These are phyloP conservation scores for Girardia tigrina DNA, from an alignment of 2,888 invertebrate genomes.

Conservation along the genomic window DNA sequence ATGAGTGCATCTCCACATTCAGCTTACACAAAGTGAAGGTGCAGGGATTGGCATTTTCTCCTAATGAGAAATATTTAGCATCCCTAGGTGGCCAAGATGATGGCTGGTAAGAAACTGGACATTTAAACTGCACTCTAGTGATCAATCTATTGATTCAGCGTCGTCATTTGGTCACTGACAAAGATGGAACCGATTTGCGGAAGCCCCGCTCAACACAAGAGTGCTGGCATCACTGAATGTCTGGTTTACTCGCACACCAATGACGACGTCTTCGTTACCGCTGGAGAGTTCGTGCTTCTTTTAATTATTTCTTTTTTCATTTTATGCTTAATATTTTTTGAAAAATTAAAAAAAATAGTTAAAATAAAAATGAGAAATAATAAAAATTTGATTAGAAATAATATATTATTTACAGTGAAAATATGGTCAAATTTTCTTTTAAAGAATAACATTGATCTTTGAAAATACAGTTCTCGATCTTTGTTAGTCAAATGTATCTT, in stretches of 20 bases:
- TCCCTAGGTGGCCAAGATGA: slow-evolving; percentile 79
- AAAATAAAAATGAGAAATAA: no score
- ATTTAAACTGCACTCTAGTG: neutral
- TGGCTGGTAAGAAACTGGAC: slow-evolving; percentile 53
- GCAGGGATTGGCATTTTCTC: slow-evolving; percentile 68
- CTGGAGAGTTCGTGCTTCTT: slow-evolving; percentile 49
- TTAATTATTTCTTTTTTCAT: neutral
- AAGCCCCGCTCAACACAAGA: slow-evolving; percentile 57
- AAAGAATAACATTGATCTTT: no score
- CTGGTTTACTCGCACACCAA: slow-evolving; percentile 50
- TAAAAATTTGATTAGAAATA: no score
- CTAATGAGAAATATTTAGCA: slow-evolving; percentile 66
- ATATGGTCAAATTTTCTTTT: no score
- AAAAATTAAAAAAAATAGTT: no score
- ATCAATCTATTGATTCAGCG: slow-evolving; percentile 50
- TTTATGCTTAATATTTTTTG: no score
- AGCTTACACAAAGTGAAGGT: slow-evolving; percentile 76
- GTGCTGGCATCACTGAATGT: slow-evolving; percentile 61
- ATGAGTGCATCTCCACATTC: slow-evolving; percentile 58
- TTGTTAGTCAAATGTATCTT: no score
- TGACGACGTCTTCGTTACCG: slow-evolving; percentile 49
- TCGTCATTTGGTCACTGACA: slow-evolving; percentile 69
- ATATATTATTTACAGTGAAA: no score
- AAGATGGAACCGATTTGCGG: slow-evolving; percentile 57
- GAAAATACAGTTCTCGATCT: no score